Percentiles rank a stretch among this genome's conserved stretches.
Evolutionary conservation across 2,113 vertebrate genomes (phyloP).

Genomic region (Sardina pilchardus): DNA sequence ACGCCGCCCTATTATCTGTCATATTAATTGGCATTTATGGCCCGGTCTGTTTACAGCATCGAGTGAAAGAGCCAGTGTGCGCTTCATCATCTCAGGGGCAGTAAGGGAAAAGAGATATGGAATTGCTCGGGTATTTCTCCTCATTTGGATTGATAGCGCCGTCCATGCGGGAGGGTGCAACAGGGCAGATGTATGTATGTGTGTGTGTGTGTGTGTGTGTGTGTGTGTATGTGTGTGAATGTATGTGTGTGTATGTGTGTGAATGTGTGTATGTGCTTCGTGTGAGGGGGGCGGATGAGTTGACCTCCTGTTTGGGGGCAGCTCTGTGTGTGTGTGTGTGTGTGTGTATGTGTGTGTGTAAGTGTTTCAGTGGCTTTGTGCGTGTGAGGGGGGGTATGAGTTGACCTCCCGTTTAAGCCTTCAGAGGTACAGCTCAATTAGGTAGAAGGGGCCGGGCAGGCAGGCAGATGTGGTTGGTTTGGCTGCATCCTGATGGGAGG

Average conservation of each 20-base stretch:
- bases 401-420: not conserved
- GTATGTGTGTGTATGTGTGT: too few relatives aligned
- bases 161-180: not conserved
- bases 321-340: too few relatives aligned
- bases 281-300: not conserved
- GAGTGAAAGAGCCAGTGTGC: not conserved
- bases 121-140: not conserved
- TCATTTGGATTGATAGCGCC: not conserved
- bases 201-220: not conserved
- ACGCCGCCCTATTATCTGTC: not conserved
- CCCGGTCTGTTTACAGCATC: not conserved
- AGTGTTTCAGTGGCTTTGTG: too few relatives aligned
- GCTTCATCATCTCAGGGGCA: not conserved
- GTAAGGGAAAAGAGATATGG: not conserved
- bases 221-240: not conserved
- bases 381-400: not conserved
- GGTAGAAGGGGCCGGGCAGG: not conserved
- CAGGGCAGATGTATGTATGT: not conserved
- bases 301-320: too few relatives aligned
- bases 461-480: not conserved
- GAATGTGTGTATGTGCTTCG: not conserved
- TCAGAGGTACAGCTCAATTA: slow-evolving; percentile 1
- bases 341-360: not conserved
- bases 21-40: not conserved
- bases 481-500: slow-evolving; percentile 19